Base-by-base conservation (phyloP, 2,113 vertebrate genomes). In the Oenanthe melanoleuca region DNA sequence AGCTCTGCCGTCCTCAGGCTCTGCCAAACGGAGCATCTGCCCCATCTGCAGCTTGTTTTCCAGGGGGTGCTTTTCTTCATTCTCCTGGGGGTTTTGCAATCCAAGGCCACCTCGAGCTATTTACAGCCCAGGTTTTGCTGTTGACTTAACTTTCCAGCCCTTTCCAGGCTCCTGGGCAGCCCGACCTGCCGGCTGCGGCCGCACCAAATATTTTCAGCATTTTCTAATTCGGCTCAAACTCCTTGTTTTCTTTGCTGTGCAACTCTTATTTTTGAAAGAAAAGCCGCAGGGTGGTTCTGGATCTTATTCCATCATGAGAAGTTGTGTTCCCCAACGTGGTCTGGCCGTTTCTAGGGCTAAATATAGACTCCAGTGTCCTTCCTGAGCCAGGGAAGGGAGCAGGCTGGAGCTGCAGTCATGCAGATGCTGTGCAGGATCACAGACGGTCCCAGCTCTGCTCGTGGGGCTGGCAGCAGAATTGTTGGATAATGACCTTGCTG, bases 21-120 rank as follows among this genome's bases (percentile, higher is more conserved):
- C 37, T 88, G 37, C 71, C 56, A 5, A 12, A 9, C 0, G 0
- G 4, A 50, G 33, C 2, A 0, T 37, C 80, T 21, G 0, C 26
- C 80, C 29, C 2, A 0, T 2, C 29, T 24, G 28, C n/a, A 8
- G 22, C 40, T 8, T 5, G 5, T 14, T 28, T 44, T 34, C 4
- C 29, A 63, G 63, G 67, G 55, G 50, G 9, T 14, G 77, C 38
- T 2, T 61, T 80, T 42, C 63, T 56, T 47, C 52, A 52, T 33
- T 70, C 60, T 56, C 38, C 33, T 38, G 37, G 0, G 11, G 67
- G 11, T 50, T 80, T 66, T 64, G 64, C 75, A 38, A 47, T 64
- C 50, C 37, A 18, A 74, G 64, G 42, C 81, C 19, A 3, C 18
- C 63, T 60, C 2, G 1, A 63, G 66, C 65, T 96, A 37, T 94